phyloP scores from a whole-genome alignment of 2,113 vertebrate species.

The Psammodynastes pulverulentus region DNA sequence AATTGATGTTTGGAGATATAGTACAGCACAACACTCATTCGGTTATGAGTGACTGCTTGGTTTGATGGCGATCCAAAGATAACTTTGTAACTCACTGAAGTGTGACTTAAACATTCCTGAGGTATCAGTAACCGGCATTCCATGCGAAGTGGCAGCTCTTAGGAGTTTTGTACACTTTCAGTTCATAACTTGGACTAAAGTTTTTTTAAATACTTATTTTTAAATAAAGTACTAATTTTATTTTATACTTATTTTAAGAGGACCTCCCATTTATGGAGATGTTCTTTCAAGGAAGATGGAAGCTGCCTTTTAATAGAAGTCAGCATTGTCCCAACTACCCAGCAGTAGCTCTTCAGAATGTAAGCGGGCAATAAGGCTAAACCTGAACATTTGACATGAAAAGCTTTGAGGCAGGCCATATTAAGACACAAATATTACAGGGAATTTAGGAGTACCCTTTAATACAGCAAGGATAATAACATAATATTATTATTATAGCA shows the following conservation, averaged over 20 bases:
- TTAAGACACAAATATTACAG: not conserved
- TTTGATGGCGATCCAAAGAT: conserved; percentile 69
- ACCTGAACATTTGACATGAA: not conserved
- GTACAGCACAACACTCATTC: conserved; percentile 37
- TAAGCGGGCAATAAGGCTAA: not conserved
- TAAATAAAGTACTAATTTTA: no score
- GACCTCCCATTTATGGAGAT: not conserved
- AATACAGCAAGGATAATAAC: not conserved
- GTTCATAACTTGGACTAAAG: not conserved
- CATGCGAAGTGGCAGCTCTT: not conserved
- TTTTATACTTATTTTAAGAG: not conserved
- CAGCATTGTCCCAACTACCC: not conserved
- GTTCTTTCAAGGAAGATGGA: not conserved
- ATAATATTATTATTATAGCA: not conserved
- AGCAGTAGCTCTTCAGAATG: not conserved
- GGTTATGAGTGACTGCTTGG: conserved; percentile 54
- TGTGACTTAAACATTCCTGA: conserved; percentile 63
- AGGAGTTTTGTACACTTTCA: not conserved
- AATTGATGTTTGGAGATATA: conserved; percentile 48
- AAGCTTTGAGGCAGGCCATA: not conserved
- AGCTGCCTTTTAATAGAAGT: not conserved
- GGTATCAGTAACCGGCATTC: conserved; percentile 39
- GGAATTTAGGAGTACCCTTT: not conserved
- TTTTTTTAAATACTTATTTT: no score
- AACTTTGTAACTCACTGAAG: conserved; percentile 68